Conservation (phyloP, 2,113 vertebrate species). For the Tichodroma muraria region DNA sequence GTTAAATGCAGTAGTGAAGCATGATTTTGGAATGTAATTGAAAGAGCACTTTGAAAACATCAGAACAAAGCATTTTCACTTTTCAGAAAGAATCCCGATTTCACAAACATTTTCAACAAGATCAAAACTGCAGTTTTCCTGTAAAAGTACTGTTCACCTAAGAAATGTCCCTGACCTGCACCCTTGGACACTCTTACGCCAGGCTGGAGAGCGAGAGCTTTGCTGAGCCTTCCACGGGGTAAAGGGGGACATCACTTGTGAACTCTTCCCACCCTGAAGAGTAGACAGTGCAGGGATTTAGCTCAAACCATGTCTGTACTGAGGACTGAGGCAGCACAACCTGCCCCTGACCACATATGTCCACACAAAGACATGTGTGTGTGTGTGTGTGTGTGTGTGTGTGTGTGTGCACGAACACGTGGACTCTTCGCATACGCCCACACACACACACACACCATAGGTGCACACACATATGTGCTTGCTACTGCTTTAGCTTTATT, state of each 20-base stretch:
- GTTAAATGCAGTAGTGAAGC: neutral
- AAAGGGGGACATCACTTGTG: neutral
- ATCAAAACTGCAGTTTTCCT: neutral
- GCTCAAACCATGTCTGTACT: neutral
- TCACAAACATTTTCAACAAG: neutral
- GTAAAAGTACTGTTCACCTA: neutral
- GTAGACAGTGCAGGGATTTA: neutral
- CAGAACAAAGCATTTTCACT: neutral
- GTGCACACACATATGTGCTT: neutral
- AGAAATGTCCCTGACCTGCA: neutral
- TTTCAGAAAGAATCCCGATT: neutral
- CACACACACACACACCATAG: too few relatives aligned
- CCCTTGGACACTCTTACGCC: neutral
- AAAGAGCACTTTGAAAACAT: neutral
- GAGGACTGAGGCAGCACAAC: neutral
- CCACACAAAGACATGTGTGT: neutral
- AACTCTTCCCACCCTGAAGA: neutral
- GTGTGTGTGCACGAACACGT: too few relatives aligned
- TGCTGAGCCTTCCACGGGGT: fast-evolving
- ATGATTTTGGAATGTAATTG: neutral
- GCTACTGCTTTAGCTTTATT: neutral
- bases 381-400: too few relatives aligned
- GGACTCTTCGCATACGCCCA: too few relatives aligned
- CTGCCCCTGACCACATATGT: neutral
- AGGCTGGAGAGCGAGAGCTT: neutral